These are phyloP conservation scores for Hydrophis major DNA, from an alignment of 2,797 vertebrate genomes.

Conservation along the genomic window DNA sequence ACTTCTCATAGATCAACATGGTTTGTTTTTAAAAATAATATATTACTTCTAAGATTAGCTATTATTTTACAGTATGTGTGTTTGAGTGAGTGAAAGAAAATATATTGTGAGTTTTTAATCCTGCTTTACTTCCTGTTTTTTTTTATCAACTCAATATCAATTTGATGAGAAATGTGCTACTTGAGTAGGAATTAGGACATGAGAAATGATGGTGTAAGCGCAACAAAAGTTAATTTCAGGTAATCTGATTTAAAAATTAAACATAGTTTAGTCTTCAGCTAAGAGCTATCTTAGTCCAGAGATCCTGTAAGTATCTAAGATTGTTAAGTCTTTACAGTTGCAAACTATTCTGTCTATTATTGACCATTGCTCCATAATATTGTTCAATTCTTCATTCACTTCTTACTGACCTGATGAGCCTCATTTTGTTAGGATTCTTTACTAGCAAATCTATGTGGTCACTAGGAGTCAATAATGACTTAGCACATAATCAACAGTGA, in stretches of 20 bases:
- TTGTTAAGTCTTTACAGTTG: neutral
- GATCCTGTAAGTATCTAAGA: neutral
- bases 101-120: neutral
- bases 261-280: neutral
- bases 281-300: neutral
- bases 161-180: neutral
- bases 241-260: neutral
- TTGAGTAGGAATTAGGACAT: neutral
- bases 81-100: neutral
- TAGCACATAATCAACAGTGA: neutral
- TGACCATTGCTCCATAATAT: neutral
- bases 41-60: neutral
- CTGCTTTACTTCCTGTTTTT: neutral
- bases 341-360: neutral
- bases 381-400: neutral
- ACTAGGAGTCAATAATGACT: neutral
- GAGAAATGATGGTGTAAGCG: neutral
- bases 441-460: neutral
- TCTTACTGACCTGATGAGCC: neutral
- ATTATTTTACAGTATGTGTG: neutral
- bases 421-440: neutral
- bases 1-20: neutral
- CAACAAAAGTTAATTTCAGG: neutral
- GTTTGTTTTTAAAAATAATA: neutral
- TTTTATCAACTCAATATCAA: neutral